Conservation (phyloP, 2,888 invertebrate species). For the Neocrepidodera transversa region DNA sequence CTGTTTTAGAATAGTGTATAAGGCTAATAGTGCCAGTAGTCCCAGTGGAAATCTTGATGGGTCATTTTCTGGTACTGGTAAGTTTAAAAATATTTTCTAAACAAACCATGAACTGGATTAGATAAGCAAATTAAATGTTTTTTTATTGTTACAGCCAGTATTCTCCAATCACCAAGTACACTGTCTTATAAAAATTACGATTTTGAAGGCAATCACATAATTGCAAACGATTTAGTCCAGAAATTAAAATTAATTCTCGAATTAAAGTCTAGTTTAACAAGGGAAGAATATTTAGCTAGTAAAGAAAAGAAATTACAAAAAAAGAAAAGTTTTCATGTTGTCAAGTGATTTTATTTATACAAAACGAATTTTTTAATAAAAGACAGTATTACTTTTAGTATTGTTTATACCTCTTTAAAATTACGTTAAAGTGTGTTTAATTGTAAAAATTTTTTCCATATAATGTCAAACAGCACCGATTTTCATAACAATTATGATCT, state of each 20-base stretch:
- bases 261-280: conserved; percentile 77
- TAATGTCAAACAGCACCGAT: too few species aligned
- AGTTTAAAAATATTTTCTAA: neutral
- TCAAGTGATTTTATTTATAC: conserved; percentile 24
- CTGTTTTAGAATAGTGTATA: conserved; percentile 76
- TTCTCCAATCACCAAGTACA: conserved; percentile 57
- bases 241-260: conserved; percentile 89
- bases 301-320: conserved; percentile 73
- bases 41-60: conserved; percentile 16
- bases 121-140: too few species aligned
- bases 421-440: neutral
- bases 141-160: conserved; percentile 43
- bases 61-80: conserved; percentile 18
- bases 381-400: conserved; percentile 10
- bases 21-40: conserved; percentile 16
- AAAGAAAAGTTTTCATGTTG: conserved; percentile 55
- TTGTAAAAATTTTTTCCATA: too few species aligned
- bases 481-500: too few species aligned
- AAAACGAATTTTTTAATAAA: conserved; percentile 12
- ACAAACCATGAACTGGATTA: too few species aligned
- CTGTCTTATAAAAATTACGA: conserved; percentile 84
- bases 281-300: conserved; percentile 81
- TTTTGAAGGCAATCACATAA: conserved; percentile 81
- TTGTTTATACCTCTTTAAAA: neutral
- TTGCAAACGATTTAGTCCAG: conserved; percentile 82